These are phyloP conservation scores for Chloroceryle inda DNA, from an alignment of 2,797 vertebrate species.

Conservation along the genomic window DNA sequence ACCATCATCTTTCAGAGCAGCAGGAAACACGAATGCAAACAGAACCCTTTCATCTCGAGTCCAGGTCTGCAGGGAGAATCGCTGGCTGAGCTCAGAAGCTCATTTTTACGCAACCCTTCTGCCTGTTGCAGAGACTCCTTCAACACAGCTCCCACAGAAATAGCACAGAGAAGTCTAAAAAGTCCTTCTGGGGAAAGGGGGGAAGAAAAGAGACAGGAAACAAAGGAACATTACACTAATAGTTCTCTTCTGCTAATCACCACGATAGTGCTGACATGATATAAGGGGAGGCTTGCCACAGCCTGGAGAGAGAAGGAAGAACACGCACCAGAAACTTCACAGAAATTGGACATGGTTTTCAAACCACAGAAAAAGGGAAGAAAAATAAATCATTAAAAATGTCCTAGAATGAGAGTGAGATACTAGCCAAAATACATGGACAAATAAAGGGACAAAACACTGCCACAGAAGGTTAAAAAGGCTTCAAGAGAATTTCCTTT, in stretches of 20 bases:
- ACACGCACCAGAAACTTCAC: neutral
- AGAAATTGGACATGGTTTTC: neutral
- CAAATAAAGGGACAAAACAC: neutral
- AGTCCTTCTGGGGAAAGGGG: neutral
- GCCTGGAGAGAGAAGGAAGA: slow-evolving; percentile 28
- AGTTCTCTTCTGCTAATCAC: slow-evolving; percentile 6
- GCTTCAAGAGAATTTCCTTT: neutral
- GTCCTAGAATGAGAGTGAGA: neutral
- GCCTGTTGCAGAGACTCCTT: neutral
- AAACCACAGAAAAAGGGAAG: slow-evolving; percentile 41
- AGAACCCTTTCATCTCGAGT: neutral
- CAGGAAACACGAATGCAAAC: neutral
- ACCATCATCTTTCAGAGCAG: neutral
- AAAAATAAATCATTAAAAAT: slow-evolving; percentile 35
- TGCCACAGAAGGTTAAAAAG: neutral
- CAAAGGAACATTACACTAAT: neutral
- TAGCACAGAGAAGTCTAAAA: neutral
- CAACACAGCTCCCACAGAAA: neutral
- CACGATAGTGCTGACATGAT: slow-evolving; percentile 1
- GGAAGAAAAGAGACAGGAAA: slow-evolving; percentile 13
- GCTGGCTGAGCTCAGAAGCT: neutral
- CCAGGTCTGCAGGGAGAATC: neutral
- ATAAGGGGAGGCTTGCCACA: slow-evolving; percentile 3
- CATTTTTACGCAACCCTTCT: neutral
- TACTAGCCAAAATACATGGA: neutral